Conservation (phyloP, 2,113 vertebrate genomes). For the Callocephalon fimbriatum region DNA sequence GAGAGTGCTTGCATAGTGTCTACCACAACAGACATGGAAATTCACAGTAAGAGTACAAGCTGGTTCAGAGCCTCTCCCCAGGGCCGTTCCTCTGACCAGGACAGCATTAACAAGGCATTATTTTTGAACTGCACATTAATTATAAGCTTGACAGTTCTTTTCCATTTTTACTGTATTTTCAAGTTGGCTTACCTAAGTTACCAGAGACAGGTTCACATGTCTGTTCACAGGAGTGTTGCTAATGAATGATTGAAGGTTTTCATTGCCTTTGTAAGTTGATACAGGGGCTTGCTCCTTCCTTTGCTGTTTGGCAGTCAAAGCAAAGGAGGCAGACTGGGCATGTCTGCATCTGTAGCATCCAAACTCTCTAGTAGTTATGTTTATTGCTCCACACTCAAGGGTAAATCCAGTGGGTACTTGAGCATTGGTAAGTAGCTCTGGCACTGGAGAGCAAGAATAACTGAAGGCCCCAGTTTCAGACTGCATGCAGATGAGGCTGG, state of each 20-base stretch:
- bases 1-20: background rate
- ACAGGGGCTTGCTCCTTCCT: background rate
- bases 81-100: background rate
- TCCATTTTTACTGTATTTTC: conserved; percentile 3
- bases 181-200: background rate
- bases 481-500: background rate
- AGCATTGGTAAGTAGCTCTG: background rate
- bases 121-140: background rate
- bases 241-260: background rate
- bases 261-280: background rate
- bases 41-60: background rate
- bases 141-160: background rate
- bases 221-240: background rate
- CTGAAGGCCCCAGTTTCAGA: background rate
- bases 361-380: background rate
- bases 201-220: background rate
- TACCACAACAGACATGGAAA: background rate
- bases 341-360: background rate
- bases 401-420: background rate
- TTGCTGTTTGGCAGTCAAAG: background rate
- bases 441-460: background rate
- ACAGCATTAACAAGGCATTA: background rate
- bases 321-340: background rate
- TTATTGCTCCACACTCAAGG: background rate
- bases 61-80: background rate